These are phyloP conservation scores for Meles meles DNA, from an alignment of 2,113 vertebrate species.

Conservation along the genomic window DNA sequence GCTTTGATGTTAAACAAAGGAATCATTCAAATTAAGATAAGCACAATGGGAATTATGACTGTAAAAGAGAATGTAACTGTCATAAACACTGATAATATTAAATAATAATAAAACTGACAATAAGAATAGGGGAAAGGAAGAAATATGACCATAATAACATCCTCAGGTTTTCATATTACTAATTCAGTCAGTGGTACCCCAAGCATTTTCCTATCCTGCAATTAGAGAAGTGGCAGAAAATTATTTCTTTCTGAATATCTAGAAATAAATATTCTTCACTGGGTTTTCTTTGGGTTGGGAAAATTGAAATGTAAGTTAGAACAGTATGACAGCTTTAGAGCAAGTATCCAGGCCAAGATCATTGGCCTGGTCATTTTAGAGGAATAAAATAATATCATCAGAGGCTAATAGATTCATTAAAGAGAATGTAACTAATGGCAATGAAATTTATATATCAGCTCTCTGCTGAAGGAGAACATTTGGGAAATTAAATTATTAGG, in stretches of 20 bases:
- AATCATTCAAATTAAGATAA: conserved; percentile 12
- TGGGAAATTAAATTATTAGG: neutral
- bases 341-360: neutral
- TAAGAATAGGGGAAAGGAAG: neutral
- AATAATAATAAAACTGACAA: neutral
- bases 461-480: neutral
- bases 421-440: neutral
- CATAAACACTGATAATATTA: neutral
- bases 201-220: neutral
- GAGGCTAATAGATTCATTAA: neutral
- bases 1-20: neutral
- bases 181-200: neutral
- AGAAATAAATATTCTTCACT: neutral
- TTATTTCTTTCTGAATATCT: neutral
- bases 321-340: neutral
- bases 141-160: neutral
- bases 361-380: no score
- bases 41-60: neutral
- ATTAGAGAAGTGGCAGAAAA: neutral
- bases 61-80: neutral
- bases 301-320: neutral
- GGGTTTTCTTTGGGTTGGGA: neutral
- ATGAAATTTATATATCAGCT: neutral
- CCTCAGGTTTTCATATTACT: neutral
- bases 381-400: neutral